Base-by-base conservation (phyloP, 1,140 invertebrate species). In the Magallana gigas region DNA sequence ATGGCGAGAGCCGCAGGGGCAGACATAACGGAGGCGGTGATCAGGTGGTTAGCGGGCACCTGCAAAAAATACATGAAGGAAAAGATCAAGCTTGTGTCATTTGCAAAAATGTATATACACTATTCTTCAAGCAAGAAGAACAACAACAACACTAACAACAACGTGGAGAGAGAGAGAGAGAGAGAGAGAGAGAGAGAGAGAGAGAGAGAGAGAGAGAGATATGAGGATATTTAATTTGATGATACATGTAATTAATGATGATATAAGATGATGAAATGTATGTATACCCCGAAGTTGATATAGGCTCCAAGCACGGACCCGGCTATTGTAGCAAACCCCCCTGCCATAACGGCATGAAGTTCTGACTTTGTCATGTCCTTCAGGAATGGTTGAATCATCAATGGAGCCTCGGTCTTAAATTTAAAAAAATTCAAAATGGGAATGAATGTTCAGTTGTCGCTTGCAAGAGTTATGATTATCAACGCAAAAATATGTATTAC, bases 1-100 rank as follows among this genome's bases (percentile, higher is more conserved):
- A 96, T 97, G 90, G 97, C 97, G 8, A 99, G 95, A 0, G 98
- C n/a, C n/a, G n/a, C n/a, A n/a, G n/a, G n/a, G n/a, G n/a, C n/a
- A n/a, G n/a, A n/a, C n/a, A n/a, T n/a, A n/a, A n/a, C n/a, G n/a
- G n/a, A n/a, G n/a, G n/a, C n/a, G n/a, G n/a, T n/a, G n/a, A 99
- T 96, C n/a, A 95, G 89, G 88, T 95, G 94, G 83, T 92, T 93
- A 8, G 95, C 93, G 84, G 93, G 93, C 12, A 94, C 94, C 95
- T 95, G 83, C 84, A 0, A 82, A 57, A 57, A 36, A 36, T 36
- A 36, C n/a, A n/a, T n/a, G n/a, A n/a, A n/a, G n/a, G n/a, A n/a
- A n/a, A n/a, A n/a, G n/a, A n/a, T n/a, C n/a, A n/a, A n/a, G n/a
- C n/a, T n/a, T n/a, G n/a, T n/a, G n/a, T n/a, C 23, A 23, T 23